These are phyloP conservation scores for Tringa solitaria DNA, from an alignment of 2,113 vertebrate species.

Conservation along the genomic window DNA sequence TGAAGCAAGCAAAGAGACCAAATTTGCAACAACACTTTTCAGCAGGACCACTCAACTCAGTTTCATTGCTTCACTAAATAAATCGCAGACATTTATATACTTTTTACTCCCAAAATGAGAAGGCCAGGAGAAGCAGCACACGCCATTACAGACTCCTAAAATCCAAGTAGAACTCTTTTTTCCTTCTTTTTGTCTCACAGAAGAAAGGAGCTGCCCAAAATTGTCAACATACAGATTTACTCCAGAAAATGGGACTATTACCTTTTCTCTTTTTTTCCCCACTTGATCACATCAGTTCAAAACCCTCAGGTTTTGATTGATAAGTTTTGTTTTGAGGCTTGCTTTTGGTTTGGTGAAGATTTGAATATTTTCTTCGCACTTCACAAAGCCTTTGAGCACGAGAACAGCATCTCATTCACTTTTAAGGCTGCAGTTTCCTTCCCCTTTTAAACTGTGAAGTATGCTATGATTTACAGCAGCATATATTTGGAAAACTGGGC, in stretches of 20 bases:
- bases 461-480: slow-evolving; percentile 15
- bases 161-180: neutral
- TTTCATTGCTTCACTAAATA: neutral
- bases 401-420: slow-evolving; percentile 14
- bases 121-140: neutral
- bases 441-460: slow-evolving; percentile 43
- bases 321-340: neutral
- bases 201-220: neutral
- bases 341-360: neutral
- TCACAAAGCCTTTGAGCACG: slow-evolving; percentile 47
- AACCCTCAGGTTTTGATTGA: neutral
- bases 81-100: slow-evolving; percentile 5
- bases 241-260: neutral
- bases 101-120: neutral
- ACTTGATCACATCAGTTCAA: slow-evolving; percentile 10
- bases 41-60: neutral
- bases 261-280: neutral
- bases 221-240: neutral
- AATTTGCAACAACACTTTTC: neutral
- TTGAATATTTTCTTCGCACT: slow-evolving; percentile 15
- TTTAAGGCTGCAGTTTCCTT: slow-evolving; percentile 64
- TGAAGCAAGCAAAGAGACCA: neutral
- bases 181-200: neutral
- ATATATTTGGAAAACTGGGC: neutral
- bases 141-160: neutral